These are phyloP conservation scores for Acromyrmex echinatior DNA, from an alignment of 1,140 invertebrate genomes.

Conservation along the genomic window DNA sequence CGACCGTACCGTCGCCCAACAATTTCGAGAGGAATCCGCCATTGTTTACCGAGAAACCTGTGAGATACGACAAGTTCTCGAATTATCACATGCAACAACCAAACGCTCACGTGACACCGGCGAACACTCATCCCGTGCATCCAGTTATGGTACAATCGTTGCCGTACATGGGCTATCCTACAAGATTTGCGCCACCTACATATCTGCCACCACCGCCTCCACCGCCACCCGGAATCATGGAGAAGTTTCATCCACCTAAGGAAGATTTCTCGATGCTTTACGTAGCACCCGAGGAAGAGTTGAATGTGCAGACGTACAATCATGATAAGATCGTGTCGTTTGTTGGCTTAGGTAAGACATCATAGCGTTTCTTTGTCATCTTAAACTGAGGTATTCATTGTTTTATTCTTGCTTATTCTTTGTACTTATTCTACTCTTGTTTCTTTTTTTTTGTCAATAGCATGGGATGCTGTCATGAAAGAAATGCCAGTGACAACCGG, in stretches of 20 bases:
- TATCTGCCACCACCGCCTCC: constrained; percentile 70
- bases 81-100: constrained; percentile 79
- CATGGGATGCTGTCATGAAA: constrained; percentile 84
- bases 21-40: constrained; percentile 78
- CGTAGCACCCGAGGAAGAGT: constrained; percentile 86
- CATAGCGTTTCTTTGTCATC: neutral
- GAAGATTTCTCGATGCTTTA: constrained; percentile 85
- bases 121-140: constrained; percentile 66
- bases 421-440: constrained; percentile 38
- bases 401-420: constrained; percentile 19
- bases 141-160: constrained; percentile 78
- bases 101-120: constrained; percentile 62
- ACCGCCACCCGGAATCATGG: constrained; percentile 74
- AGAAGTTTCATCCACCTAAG: constrained; percentile 80
- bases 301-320: constrained; percentile 85
- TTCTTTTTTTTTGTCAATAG: constrained; percentile 73
- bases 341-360: constrained; percentile 88
- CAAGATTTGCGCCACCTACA: constrained; percentile 74
- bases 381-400: neutral
- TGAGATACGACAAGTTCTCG: constrained; percentile 80
- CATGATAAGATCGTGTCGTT: constrained; percentile 90
- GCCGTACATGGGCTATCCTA: constrained; percentile 76
- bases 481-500: constrained; percentile 81
- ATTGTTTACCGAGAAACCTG: constrained; percentile 76
- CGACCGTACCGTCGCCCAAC: constrained; percentile 67